These are phyloP conservation scores for Eulimnadia texana DNA, from an alignment of 1,140 invertebrate species.

Conservation along the genomic window DNA sequence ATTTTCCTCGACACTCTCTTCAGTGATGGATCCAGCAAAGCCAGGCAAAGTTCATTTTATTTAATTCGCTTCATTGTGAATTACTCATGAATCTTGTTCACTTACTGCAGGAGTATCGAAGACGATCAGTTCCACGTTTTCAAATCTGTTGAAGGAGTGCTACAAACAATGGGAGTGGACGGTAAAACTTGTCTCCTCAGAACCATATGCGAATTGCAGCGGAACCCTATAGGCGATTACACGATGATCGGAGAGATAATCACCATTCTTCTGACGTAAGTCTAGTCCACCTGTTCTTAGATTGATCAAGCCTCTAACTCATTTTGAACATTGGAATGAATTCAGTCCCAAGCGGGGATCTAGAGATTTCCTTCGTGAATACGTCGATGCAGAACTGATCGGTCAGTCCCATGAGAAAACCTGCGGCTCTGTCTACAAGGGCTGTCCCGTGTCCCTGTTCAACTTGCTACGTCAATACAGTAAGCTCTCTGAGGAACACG, in stretches of 20 bases:
- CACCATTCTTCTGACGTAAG: constrained; percentile 14
- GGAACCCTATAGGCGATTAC: constrained; percentile 12
- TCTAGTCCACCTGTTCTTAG: background rate
- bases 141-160: constrained; percentile 8
- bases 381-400: constrained; percentile 10
- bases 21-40: constrained; percentile 2
- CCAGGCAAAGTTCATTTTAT: background rate
- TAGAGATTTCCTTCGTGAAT: constrained; percentile 13
- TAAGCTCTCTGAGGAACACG: background rate
- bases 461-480: constrained; percentile 8
- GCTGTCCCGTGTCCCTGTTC: constrained; percentile 12
- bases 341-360: constrained; percentile 7
- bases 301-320: background rate
- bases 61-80: background rate
- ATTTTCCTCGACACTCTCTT: constrained; percentile 14
- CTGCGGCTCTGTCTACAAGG: background rate
- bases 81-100: background rate
- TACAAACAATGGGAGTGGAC: constrained; percentile 12
- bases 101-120: constrained; percentile 8
- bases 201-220: constrained; percentile 15
- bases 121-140: constrained; percentile 14
- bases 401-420: constrained; percentile 3
- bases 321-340: background rate
- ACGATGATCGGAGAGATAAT: constrained; percentile 13
- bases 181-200: constrained; percentile 13